phyloP scores from a whole-genome alignment of 2,797 vertebrate species.

The Apogon talboti region DNA sequence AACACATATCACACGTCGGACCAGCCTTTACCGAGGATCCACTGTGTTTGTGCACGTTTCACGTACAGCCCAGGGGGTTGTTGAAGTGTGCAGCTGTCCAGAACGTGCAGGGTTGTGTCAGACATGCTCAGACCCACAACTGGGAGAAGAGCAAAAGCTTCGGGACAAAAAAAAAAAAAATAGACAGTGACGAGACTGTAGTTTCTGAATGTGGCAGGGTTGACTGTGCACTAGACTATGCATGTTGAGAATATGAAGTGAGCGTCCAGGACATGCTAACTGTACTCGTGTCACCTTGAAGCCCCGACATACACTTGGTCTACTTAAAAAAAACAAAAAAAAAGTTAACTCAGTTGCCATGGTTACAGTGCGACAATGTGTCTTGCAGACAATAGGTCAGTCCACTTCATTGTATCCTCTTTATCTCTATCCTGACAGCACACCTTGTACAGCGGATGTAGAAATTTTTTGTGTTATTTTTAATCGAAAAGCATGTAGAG shows the following conservation, averaged over 20 bases:
- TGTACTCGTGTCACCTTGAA: constrained; percentile 27
- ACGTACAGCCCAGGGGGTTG: too few species aligned
- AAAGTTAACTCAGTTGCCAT: constrained; percentile 21
- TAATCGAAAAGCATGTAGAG: too few species aligned
- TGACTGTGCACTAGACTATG: too few species aligned
- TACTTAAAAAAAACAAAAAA: not conserved
- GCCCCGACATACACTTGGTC: not conserved
- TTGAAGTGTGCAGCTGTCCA: too few species aligned
- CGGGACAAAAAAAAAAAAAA: constrained; percentile 1
- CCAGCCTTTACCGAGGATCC: constrained; percentile 28
- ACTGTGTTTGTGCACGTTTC: constrained; percentile 8
- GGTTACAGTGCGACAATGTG: not conserved
- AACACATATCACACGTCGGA: constrained; percentile 28
- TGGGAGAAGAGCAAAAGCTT: constrained; percentile 44
- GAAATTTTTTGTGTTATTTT: too few species aligned
- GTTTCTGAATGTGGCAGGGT: constrained; percentile 15
- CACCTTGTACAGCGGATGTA: not conserved
- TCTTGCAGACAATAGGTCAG: constrained; percentile 6
- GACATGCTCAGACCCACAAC: constrained; percentile 44
- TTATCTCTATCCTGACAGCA: not conserved
- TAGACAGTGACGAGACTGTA: constrained; percentile 26
- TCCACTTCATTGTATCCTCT: not conserved
- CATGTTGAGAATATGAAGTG: constrained; percentile 2
- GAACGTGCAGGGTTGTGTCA: constrained; percentile 27
- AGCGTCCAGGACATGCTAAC: constrained; percentile 11